Percentiles rank a stretch among this genome's conserved stretches.
Conservation (phyloP, 1,140 invertebrate genomes). For the Plodia interpunctella region DNA sequence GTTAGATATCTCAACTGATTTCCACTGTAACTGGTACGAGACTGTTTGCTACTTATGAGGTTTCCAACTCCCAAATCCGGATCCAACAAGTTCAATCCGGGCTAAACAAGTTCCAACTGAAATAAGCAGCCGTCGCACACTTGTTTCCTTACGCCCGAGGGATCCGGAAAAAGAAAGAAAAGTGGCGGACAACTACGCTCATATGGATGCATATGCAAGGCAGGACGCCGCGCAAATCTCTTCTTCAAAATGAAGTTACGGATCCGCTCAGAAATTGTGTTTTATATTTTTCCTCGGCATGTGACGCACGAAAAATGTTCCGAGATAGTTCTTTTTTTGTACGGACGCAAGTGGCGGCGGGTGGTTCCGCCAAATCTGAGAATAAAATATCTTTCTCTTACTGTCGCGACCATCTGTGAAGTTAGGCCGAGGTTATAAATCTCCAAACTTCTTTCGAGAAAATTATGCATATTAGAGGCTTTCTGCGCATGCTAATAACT, state of each 20-base stretch:
- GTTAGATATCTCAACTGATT: constrained; percentile 17
- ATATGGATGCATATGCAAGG: constrained; percentile 50
- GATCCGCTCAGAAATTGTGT: constrained; percentile 52
- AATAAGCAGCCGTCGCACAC: constrained; percentile 57
- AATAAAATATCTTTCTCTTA: constrained; percentile 28
- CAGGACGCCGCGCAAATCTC: constrained; percentile 41
- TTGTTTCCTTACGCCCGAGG: constrained; percentile 52
- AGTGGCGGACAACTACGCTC: constrained; percentile 31
- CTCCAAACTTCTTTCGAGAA: neutral
- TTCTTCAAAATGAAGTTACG: constrained; percentile 63
- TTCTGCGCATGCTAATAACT: neutral
- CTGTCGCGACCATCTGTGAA: constrained; percentile 28
- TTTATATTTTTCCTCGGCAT: constrained; percentile 53
- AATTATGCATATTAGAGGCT: constrained; percentile 1
- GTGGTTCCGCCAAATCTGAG: constrained; percentile 23
- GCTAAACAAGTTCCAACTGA: constrained; percentile 61
- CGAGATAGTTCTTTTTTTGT: constrained; percentile 38
- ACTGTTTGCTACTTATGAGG: constrained; percentile 24
- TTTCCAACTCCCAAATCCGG: constrained; percentile 38
- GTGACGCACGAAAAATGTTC: constrained; percentile 51
- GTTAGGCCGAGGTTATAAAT: constrained; percentile 14
- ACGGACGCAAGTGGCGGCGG: constrained; percentile 18
- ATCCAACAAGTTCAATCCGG: constrained; percentile 50
- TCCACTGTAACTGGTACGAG: constrained; percentile 14
- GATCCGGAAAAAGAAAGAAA: constrained; percentile 46